Evolutionary conservation across 2,797 vertebrate genomes (phyloP).

Genomic region (Smutsia gigantea): DNA sequence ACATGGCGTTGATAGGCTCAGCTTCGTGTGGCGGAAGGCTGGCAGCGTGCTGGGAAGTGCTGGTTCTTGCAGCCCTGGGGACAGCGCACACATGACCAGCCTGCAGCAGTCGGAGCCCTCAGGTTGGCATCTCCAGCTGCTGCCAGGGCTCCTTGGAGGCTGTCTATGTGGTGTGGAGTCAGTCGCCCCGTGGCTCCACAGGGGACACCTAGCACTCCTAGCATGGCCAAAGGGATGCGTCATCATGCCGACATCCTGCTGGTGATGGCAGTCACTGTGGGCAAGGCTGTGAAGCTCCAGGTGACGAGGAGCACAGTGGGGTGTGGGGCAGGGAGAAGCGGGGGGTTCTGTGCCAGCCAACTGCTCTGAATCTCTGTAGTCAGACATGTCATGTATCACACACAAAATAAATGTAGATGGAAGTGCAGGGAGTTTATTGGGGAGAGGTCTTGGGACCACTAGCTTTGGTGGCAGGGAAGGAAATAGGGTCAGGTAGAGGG

Average conservation of each 20-base stretch:
- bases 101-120: background rate
- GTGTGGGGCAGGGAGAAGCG: no score
- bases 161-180: background rate
- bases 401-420: background rate
- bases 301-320: background rate
- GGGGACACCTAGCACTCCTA: background rate
- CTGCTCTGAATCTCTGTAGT: background rate
- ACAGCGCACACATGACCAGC: background rate
- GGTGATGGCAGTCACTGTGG: background rate
- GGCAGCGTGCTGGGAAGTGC: fast-evolving
- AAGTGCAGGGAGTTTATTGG: background rate
- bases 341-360: background rate
- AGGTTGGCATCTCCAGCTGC: background rate
- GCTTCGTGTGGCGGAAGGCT: background rate
- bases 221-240: background rate
- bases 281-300: background rate
- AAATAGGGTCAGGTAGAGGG: background rate
- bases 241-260: background rate
- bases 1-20: background rate
- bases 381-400: fast-evolving
- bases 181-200: background rate
- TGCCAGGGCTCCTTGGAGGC: background rate
- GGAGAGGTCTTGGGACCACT: background rate
- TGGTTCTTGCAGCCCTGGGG: background rate
- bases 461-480: background rate